These are phyloP conservation scores for Peucedramus taeniatus DNA, from an alignment of 2,113 vertebrate species.

Conservation along the genomic window DNA sequence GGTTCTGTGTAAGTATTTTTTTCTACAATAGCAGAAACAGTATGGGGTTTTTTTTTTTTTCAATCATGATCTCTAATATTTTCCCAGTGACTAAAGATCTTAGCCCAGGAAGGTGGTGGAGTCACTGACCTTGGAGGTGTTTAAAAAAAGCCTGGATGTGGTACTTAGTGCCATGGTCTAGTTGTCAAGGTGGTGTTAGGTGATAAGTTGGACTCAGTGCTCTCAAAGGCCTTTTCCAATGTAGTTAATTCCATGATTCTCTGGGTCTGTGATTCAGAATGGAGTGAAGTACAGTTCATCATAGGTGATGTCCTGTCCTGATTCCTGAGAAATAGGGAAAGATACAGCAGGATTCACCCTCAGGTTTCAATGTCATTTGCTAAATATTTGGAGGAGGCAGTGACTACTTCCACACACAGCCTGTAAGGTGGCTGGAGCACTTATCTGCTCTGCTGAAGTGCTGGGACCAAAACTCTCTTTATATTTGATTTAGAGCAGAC, in stretches of 20 bases:
- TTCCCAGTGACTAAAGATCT: neutral
- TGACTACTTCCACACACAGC: neutral
- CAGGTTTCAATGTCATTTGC: neutral
- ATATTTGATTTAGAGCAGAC: neutral
- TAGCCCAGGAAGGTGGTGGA: neutral
- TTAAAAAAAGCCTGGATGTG: neutral
- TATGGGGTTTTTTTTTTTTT: neutral
- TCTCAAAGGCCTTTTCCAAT: neutral
- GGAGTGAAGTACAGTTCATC: neutral
- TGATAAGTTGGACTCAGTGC: neutral
- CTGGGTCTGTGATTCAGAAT: neutral
- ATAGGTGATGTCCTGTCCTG: fast-evolving
- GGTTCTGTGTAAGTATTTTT: neutral
- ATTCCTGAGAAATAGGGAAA: neutral
- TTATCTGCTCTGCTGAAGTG: neutral
- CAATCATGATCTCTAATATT: neutral
- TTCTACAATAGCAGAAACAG: neutral
- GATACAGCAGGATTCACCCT: neutral
- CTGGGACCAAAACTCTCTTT: neutral
- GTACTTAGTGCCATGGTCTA: neutral
- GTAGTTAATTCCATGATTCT: neutral
- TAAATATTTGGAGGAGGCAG: neutral
- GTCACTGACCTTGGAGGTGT: neutral
- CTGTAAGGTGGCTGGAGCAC: neutral
- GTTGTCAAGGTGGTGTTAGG: neutral